Conservation (phyloP, 2,113 vertebrate genomes). For the Dromaius novaehollandiae region DNA sequence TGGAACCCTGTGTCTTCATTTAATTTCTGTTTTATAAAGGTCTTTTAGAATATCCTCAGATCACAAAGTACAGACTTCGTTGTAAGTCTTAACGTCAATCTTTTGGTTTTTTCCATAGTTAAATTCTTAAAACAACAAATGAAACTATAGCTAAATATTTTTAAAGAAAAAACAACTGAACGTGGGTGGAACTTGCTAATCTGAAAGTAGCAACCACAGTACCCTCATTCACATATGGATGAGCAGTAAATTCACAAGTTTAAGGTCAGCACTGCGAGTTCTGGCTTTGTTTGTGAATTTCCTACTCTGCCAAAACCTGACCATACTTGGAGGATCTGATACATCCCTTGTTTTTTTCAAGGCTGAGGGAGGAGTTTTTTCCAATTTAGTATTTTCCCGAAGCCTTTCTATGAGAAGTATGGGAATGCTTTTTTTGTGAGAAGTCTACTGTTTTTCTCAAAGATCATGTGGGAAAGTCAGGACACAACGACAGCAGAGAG, state of each 20-base stretch:
- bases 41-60: neutral
- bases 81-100: neutral
- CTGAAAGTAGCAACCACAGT: neutral
- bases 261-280: neutral
- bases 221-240: neutral
- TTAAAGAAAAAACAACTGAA: neutral
- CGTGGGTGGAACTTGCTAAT: neutral
- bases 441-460: neutral
- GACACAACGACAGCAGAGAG: neutral
- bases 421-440: neutral
- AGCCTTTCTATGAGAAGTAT: neutral
- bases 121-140: neutral
- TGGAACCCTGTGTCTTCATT: neutral
- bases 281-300: neutral
- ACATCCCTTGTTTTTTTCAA: neutral
- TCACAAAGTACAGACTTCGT: neutral
- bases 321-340: neutral
- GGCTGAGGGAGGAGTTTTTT: neutral
- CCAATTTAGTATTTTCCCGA: neutral
- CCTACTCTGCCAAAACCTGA: constrained; percentile 6
- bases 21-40: neutral
- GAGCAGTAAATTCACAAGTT: neutral
- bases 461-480: neutral
- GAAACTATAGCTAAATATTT: neutral
- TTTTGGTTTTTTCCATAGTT: neutral